These are phyloP conservation scores for Ichneumoninae sp. DNA, from an alignment of 2,888 invertebrate species.

Conservation along the genomic window DNA sequence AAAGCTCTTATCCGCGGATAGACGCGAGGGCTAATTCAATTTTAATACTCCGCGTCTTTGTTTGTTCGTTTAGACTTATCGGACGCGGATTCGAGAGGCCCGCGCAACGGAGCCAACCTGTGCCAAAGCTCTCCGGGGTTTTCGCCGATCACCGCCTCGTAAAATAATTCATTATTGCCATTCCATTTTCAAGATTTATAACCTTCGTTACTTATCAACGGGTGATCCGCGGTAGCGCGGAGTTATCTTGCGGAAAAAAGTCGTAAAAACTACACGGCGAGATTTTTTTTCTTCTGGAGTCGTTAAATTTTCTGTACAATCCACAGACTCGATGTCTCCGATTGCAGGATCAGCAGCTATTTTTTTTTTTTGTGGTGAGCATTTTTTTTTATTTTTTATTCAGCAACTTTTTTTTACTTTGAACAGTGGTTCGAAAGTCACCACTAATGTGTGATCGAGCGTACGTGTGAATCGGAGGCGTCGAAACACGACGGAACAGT, in stretches of 20 bases:
- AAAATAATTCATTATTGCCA: slow-evolving; percentile 59
- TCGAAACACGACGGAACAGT: slow-evolving; percentile 48
- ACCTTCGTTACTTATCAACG: slow-evolving; percentile 44
- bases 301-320: slow-evolving; percentile 5
- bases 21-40: slow-evolving; percentile 62
- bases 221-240: neutral
- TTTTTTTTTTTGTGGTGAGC: neutral
- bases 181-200: slow-evolving; percentile 46
- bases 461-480: slow-evolving; percentile 52
- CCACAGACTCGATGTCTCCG: slow-evolving; percentile 9
- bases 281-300: neutral
- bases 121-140: slow-evolving; percentile 1
- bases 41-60: slow-evolving; percentile 61
- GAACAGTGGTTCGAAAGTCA: neutral
- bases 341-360: neutral
- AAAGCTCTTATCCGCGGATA: slow-evolving; percentile 67
- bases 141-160: slow-evolving; percentile 45
- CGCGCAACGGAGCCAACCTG: neutral
- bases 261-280: neutral
- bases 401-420: neutral
- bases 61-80: slow-evolving; percentile 53
- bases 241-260: slow-evolving; percentile 3
- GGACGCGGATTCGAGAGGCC: neutral
- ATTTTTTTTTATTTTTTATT: neutral
- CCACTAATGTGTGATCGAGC: slow-evolving; percentile 61